Evolutionary conservation across 2,113 vertebrate genomes (phyloP), one percentile per base, ranked within the genome.

Genomic region (Equus quagga): DNA sequence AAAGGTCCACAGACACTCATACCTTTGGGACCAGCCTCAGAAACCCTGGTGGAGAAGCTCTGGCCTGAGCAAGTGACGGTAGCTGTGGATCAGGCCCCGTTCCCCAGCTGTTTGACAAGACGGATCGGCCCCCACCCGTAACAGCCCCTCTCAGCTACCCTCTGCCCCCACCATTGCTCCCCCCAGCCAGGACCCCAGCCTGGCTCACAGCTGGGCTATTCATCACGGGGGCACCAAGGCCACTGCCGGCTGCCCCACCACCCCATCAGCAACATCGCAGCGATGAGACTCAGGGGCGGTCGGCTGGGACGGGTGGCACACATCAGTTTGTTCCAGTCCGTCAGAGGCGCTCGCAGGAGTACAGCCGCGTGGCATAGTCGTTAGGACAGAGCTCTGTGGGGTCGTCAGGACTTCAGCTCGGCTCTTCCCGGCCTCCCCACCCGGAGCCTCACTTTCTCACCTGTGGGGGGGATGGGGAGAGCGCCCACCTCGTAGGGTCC

Each of bases 321-420:
- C 11, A 0, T 24, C 36, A 2, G 19, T 0, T 0, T 0, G 15
- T 17, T 56, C 13, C 28, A 4, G 70, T 6, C 51, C 12, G 1
- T 4, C 9, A 2, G 33, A 2, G 67, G 18, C 5, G 0, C 23
- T 10, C 1, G 12, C 11, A 0, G 9, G 51, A 62, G 18, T 15
- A 1, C 0, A 51, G 85, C 12, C 4, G 0, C 8, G 0, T 0
- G 14, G 73, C 0, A 0, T 2, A 3, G 54, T 28, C 0, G n/a
- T 9, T 7, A 1, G 19, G n/a, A 58, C 0, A 8, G 65, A 67
- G 72, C 13, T 3, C 69, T 17, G 12, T 1, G 6, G 70, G 28
- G 0, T 12, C 6, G 0, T 12, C 6, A 1, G 58, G 17, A 0
- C 8, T 5, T 54, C 33, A 26, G 70, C n/a, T 12, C 78, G 7